Conservation (phyloP, 2,888 invertebrate species). For the Lithophane ornitopus region DNA sequence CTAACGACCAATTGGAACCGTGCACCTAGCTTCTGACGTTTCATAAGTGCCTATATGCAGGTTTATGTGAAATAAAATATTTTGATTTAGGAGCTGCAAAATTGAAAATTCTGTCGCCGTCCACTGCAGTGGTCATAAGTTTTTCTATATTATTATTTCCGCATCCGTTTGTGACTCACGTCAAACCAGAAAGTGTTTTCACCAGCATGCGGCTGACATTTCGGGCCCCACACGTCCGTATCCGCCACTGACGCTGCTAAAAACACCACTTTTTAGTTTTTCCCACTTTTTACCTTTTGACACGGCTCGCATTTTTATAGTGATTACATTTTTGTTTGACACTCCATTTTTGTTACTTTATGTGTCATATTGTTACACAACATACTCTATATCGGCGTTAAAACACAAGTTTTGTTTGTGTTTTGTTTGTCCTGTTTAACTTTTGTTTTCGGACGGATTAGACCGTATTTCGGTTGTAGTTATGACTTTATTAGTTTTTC, state of each 20-base stretch:
- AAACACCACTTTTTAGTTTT: conserved; percentile 71
- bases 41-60: no score
- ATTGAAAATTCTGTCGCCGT: neutral
- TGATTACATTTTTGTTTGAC: conserved; percentile 65
- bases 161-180: conserved; percentile 60
- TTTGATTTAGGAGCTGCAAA: no score
- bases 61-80: no score
- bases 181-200: conserved; percentile 76
- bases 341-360: conserved; percentile 41
- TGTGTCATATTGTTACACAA: conserved; percentile 8
- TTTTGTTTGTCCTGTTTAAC: conserved; percentile 42
- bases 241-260: conserved; percentile 80
- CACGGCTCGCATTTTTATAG: conserved; percentile 65
- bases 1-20: no score
- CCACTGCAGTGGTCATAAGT: neutral
- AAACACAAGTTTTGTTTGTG: conserved; percentile 53
- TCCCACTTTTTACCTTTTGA: conserved; percentile 68
- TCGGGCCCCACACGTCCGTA: conserved; percentile 79
- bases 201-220: conserved; percentile 82
- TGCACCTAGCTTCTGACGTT: no score
- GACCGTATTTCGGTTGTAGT: conserved; percentile 43
- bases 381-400: conserved; percentile 35
- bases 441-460: conserved; percentile 58
- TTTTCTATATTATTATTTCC: conserved; percentile 15
- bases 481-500: conserved; percentile 58